Conservation (phyloP, 2,888 invertebrate species). For the Odontomyia ornata region DNA sequence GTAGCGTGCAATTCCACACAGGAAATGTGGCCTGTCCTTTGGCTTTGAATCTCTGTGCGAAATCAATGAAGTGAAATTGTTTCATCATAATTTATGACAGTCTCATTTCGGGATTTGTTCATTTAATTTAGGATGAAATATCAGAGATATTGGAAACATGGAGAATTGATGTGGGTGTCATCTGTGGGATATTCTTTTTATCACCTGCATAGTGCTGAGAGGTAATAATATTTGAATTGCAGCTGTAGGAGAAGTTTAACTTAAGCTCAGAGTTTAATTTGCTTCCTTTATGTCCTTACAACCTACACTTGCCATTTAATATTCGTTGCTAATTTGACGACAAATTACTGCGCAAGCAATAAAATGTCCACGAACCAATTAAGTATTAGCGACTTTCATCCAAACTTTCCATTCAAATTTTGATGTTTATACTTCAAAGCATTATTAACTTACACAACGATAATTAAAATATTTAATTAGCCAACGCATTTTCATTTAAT, state of each 20-base stretch:
- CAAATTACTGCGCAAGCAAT: too few relatives aligned
- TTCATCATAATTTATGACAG: slow-evolving; percentile 13
- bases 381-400: neutral
- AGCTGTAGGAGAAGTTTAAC: neutral
- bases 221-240: neutral
- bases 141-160: too few relatives aligned
- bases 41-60: neutral
- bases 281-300: too few relatives aligned
- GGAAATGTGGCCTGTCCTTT: neutral
- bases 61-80: slow-evolving; percentile 20
- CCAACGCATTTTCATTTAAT: slow-evolving; percentile 25
- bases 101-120: neutral
- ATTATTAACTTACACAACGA: slow-evolving; percentile 1
- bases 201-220: too few relatives aligned
- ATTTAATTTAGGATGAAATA: neutral
- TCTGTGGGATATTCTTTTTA: too few relatives aligned
- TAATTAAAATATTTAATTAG: slow-evolving; percentile 36
- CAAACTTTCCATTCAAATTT: neutral
- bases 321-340: too few relatives aligned
- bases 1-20: neutral
- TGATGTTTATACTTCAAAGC: neutral
- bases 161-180: too few relatives aligned
- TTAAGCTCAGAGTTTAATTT: too few relatives aligned
- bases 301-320: too few relatives aligned
- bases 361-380: too few relatives aligned